phyloP scores from a whole-genome alignment of 2,113 vertebrate genomes.

The Terrapene triunguis region DNA sequence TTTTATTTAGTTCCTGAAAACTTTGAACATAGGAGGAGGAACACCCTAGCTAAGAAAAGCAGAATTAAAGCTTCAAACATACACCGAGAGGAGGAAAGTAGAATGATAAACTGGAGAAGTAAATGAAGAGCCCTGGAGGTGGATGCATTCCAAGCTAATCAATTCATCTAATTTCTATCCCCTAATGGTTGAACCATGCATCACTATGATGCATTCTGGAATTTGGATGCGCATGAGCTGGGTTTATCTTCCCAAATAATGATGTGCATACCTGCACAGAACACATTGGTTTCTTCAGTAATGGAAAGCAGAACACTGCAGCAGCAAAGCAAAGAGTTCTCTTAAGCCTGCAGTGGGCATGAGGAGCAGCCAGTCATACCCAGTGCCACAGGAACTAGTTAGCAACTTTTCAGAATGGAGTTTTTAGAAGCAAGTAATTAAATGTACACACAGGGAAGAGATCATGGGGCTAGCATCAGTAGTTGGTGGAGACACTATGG shows the following conservation, averaged over 20 bases:
- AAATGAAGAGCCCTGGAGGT: not conserved
- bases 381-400: not conserved
- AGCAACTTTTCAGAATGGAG: not conserved
- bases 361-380: not conserved
- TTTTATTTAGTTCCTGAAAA: not conserved
- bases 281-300: not conserved
- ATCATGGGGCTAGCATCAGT: not conserved
- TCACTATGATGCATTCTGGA: not conserved
- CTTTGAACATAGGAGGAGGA: not conserved
- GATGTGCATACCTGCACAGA: not conserved
- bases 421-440: not conserved
- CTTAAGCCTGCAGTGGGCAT: not conserved
- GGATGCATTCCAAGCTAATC: not conserved
- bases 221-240: not conserved
- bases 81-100: not conserved
- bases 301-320: not conserved
- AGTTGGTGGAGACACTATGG: not conserved
- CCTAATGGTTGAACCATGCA: not conserved
- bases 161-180: not conserved
- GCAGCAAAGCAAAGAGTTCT: not conserved
- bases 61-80: not conserved
- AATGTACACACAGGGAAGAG: not conserved
- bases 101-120: not conserved
- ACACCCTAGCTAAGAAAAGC: not conserved
- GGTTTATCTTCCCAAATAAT: not conserved